Conservation (phyloP, 2,113 vertebrate species). For the Ptychochromis oligacanthus region DNA sequence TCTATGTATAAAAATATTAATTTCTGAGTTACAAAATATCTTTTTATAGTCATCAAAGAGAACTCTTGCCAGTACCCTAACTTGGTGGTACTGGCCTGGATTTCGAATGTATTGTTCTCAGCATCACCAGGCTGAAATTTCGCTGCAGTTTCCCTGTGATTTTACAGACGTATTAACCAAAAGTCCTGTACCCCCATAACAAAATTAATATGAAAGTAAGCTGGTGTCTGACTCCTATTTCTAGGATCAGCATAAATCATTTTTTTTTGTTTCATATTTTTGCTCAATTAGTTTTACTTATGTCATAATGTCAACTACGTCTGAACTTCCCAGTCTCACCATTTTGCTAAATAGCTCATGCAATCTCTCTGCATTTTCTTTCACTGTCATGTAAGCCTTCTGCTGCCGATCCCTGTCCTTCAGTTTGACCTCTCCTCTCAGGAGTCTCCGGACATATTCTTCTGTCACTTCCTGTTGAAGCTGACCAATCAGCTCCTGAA, state of each 20-base stretch:
- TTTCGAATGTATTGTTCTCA: too few relatives aligned
- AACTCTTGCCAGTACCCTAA: too few relatives aligned
- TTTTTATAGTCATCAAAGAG: too few relatives aligned
- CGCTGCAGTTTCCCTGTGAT: too few relatives aligned
- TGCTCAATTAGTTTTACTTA: background rate
- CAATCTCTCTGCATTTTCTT: conserved; percentile 70
- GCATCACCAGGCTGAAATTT: too few relatives aligned
- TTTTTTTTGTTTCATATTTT: background rate
- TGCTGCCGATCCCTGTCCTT: conserved; percentile 76
- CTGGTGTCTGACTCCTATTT: too few relatives aligned
- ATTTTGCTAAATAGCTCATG: conserved; percentile 74
- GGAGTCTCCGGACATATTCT: conserved; percentile 84
- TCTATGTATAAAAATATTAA: too few relatives aligned
- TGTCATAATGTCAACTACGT: background rate
- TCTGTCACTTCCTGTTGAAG: conserved; percentile 79
- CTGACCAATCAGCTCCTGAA: conserved; percentile 75
- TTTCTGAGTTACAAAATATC: too few relatives aligned
- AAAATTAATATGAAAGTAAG: too few relatives aligned
- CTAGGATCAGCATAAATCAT: background rate
- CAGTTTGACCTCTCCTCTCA: conserved; percentile 82
- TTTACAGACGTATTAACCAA: too few relatives aligned
- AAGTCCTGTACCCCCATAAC: too few relatives aligned
- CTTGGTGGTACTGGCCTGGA: too few relatives aligned
- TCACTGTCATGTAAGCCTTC: conserved; percentile 69
- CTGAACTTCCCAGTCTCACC: conserved; percentile 74